Evolutionary conservation across 1,140 invertebrate species (phyloP).

Genomic region (Bombus affinis): DNA sequence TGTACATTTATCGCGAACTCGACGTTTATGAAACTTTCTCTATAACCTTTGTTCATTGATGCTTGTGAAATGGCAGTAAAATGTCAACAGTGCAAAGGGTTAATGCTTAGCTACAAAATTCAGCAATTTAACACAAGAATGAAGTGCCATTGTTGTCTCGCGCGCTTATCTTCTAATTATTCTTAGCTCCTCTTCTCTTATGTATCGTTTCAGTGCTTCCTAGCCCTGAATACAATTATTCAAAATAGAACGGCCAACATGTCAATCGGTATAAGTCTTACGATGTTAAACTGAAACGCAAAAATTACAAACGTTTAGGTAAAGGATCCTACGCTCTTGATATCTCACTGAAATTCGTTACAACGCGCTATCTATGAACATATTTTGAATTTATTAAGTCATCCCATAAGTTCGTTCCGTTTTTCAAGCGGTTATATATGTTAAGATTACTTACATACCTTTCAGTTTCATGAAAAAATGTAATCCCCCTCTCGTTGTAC

Average conservation of each 20-base stretch:
- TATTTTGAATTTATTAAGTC: background rate
- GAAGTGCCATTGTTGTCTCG: background rate
- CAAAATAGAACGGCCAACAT: background rate
- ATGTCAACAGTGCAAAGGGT: slow-evolving; percentile 30
- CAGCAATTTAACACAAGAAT: slow-evolving; percentile 29
- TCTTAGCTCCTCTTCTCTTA: background rate
- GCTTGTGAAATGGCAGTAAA: background rate
- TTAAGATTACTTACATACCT: no score
- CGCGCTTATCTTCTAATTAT: slow-evolving; percentile 7
- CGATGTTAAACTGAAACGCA: background rate
- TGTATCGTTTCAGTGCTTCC: background rate
- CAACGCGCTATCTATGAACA: background rate
- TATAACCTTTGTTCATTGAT: background rate
- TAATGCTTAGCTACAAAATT: slow-evolving; percentile 31
- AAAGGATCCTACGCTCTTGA: background rate
- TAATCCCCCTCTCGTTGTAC: no score
- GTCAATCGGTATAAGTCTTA: slow-evolving; percentile 17
- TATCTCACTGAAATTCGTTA: background rate
- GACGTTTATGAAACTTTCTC: background rate
- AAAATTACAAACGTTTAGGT: background rate
- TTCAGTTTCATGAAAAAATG: no score
- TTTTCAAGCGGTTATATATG: no score
- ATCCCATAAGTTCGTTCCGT: no score
- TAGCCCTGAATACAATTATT: slow-evolving; percentile 1
- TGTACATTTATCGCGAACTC: background rate